phyloP scores from a whole-genome alignment of 2,797 vertebrate species.

The Delichon dasypus region DNA sequence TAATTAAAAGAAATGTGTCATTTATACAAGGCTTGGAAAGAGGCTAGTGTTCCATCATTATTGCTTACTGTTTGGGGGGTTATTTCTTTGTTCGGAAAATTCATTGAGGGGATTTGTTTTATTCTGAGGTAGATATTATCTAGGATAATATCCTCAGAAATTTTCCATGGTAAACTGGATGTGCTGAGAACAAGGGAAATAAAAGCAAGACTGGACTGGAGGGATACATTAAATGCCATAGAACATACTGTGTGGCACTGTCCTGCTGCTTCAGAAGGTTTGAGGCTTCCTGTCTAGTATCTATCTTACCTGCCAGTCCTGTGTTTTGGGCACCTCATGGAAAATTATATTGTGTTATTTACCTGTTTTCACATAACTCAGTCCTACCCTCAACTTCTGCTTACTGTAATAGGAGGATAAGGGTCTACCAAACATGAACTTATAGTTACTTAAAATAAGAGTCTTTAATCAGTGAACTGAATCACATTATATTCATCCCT shows the following conservation, averaged over 20 bases:
- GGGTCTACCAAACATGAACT: not conserved
- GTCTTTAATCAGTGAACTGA: not conserved
- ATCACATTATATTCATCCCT: not conserved
- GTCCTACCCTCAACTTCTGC: not conserved
- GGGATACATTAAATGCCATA: not conserved
- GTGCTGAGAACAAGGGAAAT: not conserved
- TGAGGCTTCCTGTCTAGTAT: not conserved
- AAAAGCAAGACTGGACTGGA: not conserved
- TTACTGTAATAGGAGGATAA: not conserved
- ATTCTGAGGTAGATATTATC: not conserved
- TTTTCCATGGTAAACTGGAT: not conserved
- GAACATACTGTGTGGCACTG: not conserved
- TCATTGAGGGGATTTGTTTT: not conserved
- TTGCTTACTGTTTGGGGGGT: not conserved
- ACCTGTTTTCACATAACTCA: not conserved
- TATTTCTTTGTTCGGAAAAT: not conserved
- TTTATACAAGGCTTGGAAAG: not conserved
- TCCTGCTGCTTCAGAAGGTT: not conserved
- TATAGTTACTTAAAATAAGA: not conserved
- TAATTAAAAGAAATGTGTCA: not conserved
- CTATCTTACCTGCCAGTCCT: not conserved
- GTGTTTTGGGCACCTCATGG: not conserved
- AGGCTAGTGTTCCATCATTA: not conserved
- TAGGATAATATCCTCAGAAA: not conserved
- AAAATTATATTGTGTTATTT: fast-evolving